Conservation (phyloP, 2,888 invertebrate genomes). For the Drosophila ustulata region DNA sequence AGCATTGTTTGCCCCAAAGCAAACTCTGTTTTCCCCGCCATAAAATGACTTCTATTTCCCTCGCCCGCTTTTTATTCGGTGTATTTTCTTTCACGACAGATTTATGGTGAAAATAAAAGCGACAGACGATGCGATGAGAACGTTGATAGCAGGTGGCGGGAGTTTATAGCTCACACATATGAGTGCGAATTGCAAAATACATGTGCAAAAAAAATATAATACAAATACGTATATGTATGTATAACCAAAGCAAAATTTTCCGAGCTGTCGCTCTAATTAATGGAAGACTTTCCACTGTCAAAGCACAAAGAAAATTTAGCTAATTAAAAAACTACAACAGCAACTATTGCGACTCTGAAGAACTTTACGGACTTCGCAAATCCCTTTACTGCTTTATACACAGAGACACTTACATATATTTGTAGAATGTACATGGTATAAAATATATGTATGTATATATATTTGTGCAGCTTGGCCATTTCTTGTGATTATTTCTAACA, state of each 20-base stretch:
- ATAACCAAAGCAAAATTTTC: slow-evolving; percentile 32
- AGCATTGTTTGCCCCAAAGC: slow-evolving; percentile 31
- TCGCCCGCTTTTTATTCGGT: neutral
- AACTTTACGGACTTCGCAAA: slow-evolving; percentile 43
- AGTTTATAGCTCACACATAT: slow-evolving; percentile 56
- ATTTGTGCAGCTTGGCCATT: slow-evolving; percentile 53
- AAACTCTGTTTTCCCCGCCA: slow-evolving; percentile 9
- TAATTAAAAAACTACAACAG: slow-evolving; percentile 69
- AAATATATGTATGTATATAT: neutral
- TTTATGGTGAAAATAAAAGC: slow-evolving; percentile 69
- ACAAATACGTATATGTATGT: neutral
- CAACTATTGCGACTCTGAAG: slow-evolving; percentile 28
- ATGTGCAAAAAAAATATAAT: slow-evolving; percentile 1
- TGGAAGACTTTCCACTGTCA: slow-evolving; percentile 66
- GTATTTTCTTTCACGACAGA: slow-evolving; percentile 65
- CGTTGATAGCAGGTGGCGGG: slow-evolving; percentile 65
- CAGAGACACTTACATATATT: neutral
- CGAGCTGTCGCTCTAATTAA: slow-evolving; percentile 68
- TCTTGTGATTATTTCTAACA: slow-evolving; percentile 71
- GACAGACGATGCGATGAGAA: slow-evolving; percentile 50
- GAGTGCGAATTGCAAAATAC: slow-evolving; percentile 18
- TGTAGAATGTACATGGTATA: slow-evolving; percentile 1
- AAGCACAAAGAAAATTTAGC: slow-evolving; percentile 70
- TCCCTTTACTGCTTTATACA: slow-evolving; percentile 21
- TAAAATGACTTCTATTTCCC: neutral